Percentiles rank a stretch among this genome's conserved stretches.
Conservation (phyloP, 2,888 invertebrate genomes). For the Tyria jacobaeae region DNA sequence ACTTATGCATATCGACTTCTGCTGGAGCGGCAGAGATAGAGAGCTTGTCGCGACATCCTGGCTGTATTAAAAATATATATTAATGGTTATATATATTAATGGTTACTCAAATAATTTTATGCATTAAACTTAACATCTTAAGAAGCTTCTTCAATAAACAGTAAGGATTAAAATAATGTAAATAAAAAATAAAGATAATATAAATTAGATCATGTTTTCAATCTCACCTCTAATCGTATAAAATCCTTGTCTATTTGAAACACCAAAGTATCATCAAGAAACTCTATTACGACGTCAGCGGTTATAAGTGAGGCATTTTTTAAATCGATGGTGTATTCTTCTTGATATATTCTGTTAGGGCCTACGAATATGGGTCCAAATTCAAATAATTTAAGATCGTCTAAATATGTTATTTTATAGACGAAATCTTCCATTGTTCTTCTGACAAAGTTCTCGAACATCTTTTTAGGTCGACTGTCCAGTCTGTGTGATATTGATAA, state of each 20-base stretch:
- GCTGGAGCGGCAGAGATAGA: constrained; percentile 75
- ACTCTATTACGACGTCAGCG: constrained; percentile 78
- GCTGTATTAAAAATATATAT: constrained; percentile 53
- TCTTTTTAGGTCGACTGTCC: constrained; percentile 81
- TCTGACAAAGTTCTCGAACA: constrained; percentile 78
- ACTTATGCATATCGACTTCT: constrained; percentile 66
- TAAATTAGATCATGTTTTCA: neutral
- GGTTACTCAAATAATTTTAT: too few relatives aligned
- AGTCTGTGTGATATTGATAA: too few relatives aligned
- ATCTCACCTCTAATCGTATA: constrained; percentile 67
- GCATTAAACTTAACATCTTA: too few relatives aligned
- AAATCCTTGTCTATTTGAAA: constrained; percentile 78
- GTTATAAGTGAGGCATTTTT: constrained; percentile 84
- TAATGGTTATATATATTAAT: too few relatives aligned
- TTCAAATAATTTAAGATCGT: constrained; percentile 76
- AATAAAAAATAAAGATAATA: too few relatives aligned
- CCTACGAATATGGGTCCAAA: constrained; percentile 82
- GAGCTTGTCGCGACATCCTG: constrained; percentile 72
- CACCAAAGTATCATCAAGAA: constrained; percentile 73
- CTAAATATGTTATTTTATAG: constrained; percentile 77
- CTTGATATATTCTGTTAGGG: constrained; percentile 76
- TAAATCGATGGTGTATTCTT: constrained; percentile 79
- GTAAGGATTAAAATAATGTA: too few relatives aligned
- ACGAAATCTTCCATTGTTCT: constrained; percentile 71
- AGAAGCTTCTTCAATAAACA: too few relatives aligned